Base-by-base conservation (phyloP, 2,888 invertebrate species). In the Thymelicus sylvestris region DNA sequence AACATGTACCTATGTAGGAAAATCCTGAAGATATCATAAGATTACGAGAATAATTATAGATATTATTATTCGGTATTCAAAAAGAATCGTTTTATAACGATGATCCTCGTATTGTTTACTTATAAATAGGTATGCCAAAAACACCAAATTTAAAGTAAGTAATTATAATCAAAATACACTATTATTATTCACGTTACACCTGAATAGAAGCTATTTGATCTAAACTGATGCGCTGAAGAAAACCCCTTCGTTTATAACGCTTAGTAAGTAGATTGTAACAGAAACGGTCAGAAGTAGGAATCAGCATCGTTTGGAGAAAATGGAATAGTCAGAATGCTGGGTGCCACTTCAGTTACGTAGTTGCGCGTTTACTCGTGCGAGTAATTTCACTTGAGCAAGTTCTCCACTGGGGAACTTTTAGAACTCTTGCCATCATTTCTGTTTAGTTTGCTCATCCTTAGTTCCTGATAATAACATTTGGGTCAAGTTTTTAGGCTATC, bases 361-460 rank as follows among this genome's bases (percentile, higher is more conserved):
- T 24, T 52, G 24, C 8, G 52, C 24, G 24, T 52, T 52, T 52
- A 7, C 52, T 24, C 24, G 83, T 85, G 2, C 19, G 19, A 19
- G 19, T 19, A 86, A 86, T 86, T 88, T 86, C 83, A 85, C 87
- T 86, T 83, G 81, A 78, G 81, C 83, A 86, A 88, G 87, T 84
- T 86, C 87, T 86, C 76, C 75, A 74, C 71, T 76, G 73, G 76
- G 84, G 82, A 83, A 84, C 85, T 85, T 84, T 85, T 84, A 82
- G 81, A 81, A 79, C 81, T 83, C 82, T 87, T 81, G 80, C 79
- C 78, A 82, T 81, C 79, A 80, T 82, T 84, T 84, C 83, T 82
- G 80, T 81, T 83, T 78, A 80, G 82, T 81, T 86, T 81, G 79
- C 77, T 77, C 75, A 79, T 81, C 77, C 48, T 65, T 19, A 65